Conservation (phyloP, 2,888 invertebrate genomes). For the Chaitophorus viminalis region DNA sequence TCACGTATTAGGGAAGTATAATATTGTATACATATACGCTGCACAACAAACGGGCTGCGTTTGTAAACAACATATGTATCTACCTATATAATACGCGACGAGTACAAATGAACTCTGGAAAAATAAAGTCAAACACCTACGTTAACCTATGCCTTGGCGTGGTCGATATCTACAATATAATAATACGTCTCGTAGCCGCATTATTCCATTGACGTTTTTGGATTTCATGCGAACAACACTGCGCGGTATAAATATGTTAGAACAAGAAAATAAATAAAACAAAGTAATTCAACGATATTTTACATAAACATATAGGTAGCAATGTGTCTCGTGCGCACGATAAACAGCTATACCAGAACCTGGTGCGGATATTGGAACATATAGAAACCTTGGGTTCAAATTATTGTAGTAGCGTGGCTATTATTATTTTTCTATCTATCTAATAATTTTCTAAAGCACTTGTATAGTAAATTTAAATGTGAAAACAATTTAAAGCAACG, state of each 20-base stretch:
- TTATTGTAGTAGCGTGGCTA: too few relatives aligned
- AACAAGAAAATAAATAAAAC: not conserved
- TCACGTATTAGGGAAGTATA: slow-evolving; percentile 35
- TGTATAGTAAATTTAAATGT: too few relatives aligned
- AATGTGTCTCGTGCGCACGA: not conserved
- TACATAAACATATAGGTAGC: too few relatives aligned
- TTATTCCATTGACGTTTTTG: not conserved
- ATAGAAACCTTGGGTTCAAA: too few relatives aligned
- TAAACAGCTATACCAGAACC: not conserved
- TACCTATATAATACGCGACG: not conserved
- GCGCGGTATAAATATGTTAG: not conserved
- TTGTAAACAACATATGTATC: slow-evolving; percentile 8
- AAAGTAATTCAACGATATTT: too few relatives aligned
- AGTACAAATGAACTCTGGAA: not conserved
- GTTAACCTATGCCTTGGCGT: not conserved
- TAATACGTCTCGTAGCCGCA: not conserved
- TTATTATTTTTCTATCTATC: too few relatives aligned
- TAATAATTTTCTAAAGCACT: too few relatives aligned
- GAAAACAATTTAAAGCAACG: too few relatives aligned
- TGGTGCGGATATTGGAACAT: too few relatives aligned
- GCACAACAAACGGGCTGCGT: not conserved
- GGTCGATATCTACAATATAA: not conserved
- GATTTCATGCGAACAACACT: not conserved
- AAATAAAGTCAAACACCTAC: not conserved
- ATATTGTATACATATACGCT: not conserved